Base-by-base conservation (phyloP, 2,888 invertebrate species). In the Chirona hameri region DNA sequence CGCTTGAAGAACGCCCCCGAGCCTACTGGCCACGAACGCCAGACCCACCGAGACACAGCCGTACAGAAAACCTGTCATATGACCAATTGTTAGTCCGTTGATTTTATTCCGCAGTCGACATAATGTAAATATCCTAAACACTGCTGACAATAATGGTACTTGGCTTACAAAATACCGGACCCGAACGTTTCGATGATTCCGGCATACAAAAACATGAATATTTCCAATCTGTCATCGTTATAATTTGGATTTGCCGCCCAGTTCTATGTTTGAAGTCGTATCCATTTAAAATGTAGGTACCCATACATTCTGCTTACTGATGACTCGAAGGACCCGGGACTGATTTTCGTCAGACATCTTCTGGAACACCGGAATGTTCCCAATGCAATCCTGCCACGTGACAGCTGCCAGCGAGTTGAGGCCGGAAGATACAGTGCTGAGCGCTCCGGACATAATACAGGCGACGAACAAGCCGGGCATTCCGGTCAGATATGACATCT, bases 381-480 rank as follows among this genome's bases (percentile, higher is more conserved):
- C 91, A 10, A 95, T 89, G 87, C 96, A 96, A 88, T 96, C 96
- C 87, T 96, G 95, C 92, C 94, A 96, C 15, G 94, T 93, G 0
- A 95, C 95, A 0, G 95, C 95, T 0, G 95, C 93, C 84, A 95
- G 88, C 0, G 95, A 95, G 88, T 95, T 95, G 79, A 95, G 90
- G 88, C 94, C 46, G 5, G 83, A 83, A 18, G 83, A 83, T 21
- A 83, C 57, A 4, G 81, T 57, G 52, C 83, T 95, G 82, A 97
- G 90, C 46, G 97, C 96, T 0, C 97, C 96, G 89, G 97, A 97
- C 88, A 97, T 97, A 21, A 98, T 89, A 84, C 95, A 95, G 9
- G 96, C 96, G 90, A 97, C 92, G 86, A 97, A 97, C 83, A 98
- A 89, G 10, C 98, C 97, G 82, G 97, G 90, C 87, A 97, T 91